phyloP scores from a whole-genome alignment of 2,888 invertebrate species.

The Heterodera filipjevi region DNA sequence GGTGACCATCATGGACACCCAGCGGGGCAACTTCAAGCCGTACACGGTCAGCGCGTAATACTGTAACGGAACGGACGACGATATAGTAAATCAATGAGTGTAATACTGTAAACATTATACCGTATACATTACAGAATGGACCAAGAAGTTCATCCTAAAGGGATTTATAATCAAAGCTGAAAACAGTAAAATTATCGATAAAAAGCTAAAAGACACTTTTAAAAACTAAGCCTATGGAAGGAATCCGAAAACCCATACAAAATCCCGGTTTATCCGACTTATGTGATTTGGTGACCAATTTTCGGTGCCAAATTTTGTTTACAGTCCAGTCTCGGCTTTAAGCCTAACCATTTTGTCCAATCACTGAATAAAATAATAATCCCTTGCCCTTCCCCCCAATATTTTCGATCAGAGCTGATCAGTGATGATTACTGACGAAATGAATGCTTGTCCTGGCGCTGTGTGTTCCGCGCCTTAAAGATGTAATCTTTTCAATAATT shows the following conservation, averaged over 20 bases:
- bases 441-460: slow-evolving; percentile 62
- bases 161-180: too few species aligned
- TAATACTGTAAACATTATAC: neutral
- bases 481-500: neutral
- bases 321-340: too few species aligned
- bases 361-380: neutral
- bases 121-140: slow-evolving; percentile 68
- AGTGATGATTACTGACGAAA: slow-evolving; percentile 44
- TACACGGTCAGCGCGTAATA: slow-evolving; percentile 67
- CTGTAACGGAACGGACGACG: neutral
- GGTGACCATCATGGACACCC: slow-evolving; percentile 62
- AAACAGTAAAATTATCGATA: too few species aligned
- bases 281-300: too few species aligned
- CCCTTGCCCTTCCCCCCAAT: too few species aligned
- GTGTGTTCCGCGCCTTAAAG: slow-evolving; percentile 54
- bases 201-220: too few species aligned
- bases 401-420: too few species aligned
- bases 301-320: too few species aligned
- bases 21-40: slow-evolving; percentile 70
- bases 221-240: too few species aligned
- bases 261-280: too few species aligned
- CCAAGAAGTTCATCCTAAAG: slow-evolving; percentile 68
- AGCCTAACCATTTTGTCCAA: too few species aligned
- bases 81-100: neutral
- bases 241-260: too few species aligned